Evolutionary conservation across 2,888 invertebrate species (phyloP).

Genomic region (Patella ulyssiponensis): DNA sequence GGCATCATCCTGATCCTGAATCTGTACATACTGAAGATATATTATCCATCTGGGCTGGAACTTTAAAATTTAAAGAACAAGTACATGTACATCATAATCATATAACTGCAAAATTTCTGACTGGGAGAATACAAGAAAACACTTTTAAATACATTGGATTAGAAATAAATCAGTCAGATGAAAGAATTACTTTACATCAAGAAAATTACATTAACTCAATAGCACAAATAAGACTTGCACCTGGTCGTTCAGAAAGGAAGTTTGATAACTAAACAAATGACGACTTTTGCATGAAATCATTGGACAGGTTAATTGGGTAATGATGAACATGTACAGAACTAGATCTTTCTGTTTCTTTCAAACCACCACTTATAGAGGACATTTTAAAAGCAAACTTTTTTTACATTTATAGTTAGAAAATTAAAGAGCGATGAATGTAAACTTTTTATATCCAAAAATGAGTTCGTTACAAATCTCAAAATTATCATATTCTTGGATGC

Average conservation of each 20-base stretch:
- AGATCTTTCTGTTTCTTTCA: constrained; percentile 22
- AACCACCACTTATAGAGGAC: no score
- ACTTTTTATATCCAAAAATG: no score
- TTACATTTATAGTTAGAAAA: no score
- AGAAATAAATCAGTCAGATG: constrained; percentile 25
- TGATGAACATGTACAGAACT: no score
- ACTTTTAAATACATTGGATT: constrained; percentile 37
- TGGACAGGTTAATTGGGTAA: background rate
- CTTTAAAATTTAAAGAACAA: background rate
- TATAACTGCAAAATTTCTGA: constrained; percentile 28
- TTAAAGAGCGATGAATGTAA: no score
- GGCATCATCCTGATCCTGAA: no score
- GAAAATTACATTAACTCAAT: constrained; percentile 21
- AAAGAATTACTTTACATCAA: constrained; percentile 29
- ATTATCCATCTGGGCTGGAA: constrained; percentile 28
- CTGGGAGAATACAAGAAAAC: constrained; percentile 29
- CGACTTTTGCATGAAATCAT: no score
- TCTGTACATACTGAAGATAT: no score
- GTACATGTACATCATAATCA: constrained; percentile 27
- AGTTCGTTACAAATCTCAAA: no score
- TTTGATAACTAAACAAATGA: no score
- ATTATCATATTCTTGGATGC: no score
- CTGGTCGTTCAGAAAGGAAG: background rate
- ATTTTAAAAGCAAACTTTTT: no score
- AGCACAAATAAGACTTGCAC: background rate